Percentiles rank a stretch among this genome's conserved stretches.
These are phyloP conservation scores for Camponotus vicinus DNA, from an alignment of 1,140 invertebrate species.

Conservation along the genomic window DNA sequence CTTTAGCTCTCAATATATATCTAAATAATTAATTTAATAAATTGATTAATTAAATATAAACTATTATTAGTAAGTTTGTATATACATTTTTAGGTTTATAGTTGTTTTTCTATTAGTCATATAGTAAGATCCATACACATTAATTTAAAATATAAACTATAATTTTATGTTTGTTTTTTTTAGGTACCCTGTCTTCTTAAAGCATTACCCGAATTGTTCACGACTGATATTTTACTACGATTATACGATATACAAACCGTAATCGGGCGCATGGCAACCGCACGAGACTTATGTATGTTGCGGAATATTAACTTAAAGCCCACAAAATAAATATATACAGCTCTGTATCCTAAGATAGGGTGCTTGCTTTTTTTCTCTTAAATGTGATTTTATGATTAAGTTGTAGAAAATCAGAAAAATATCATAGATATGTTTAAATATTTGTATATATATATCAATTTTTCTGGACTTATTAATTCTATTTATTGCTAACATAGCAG, in stretches of 20 bases:
- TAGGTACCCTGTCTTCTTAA: slow-evolving; percentile 92
- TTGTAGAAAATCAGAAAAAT: background rate
- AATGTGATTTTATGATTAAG: background rate
- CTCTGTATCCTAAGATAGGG: too few species aligned
- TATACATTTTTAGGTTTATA: slow-evolving; percentile 56
- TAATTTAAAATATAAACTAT: background rate
- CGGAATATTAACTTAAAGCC: slow-evolving; percentile 91
- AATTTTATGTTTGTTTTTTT: slow-evolving; percentile 56
- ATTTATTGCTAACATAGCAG: slow-evolving; percentile 8
- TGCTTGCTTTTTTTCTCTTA: background rate
- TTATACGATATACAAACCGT: slow-evolving; percentile 92
- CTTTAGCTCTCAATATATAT: background rate
- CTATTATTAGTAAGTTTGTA: background rate
- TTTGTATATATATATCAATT: slow-evolving; percentile 19
- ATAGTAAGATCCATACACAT: background rate
- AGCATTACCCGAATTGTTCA: slow-evolving; percentile 91
- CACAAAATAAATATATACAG: slow-evolving; percentile 73
- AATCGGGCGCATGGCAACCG: slow-evolving; percentile 91
- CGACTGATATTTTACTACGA: slow-evolving; percentile 90
- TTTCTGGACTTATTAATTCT: background rate
- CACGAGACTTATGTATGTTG: slow-evolving; percentile 93
- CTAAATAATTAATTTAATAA: background rate
- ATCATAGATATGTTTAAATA: background rate
- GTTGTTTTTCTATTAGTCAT: too few species aligned
- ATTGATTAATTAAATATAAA: background rate